Percentiles rank a stretch among this genome's conserved stretches.
phyloP scores from a whole-genome alignment of 2,888 invertebrate species.

The Agonopterix subpropinquella region DNA sequence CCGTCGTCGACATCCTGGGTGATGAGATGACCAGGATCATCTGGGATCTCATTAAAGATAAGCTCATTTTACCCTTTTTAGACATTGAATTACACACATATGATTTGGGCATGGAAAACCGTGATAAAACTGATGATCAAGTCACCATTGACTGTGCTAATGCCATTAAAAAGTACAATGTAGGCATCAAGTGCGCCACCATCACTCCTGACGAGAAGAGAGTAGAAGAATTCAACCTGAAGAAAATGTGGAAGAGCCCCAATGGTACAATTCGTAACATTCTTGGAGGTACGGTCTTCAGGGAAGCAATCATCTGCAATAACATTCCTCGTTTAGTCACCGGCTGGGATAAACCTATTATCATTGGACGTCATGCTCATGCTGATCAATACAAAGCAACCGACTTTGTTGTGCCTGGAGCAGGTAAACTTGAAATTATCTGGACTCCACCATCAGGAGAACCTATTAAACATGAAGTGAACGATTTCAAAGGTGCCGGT shows the following conservation, averaged over 20 bases:
- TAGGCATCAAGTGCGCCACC: slow-evolving; percentile 99
- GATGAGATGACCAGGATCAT: slow-evolving; percentile 98
- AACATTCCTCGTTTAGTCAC: slow-evolving; percentile 97
- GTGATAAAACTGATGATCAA: slow-evolving; percentile 95
- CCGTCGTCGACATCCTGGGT: slow-evolving; percentile 94
- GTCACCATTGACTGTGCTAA: slow-evolving; percentile 98
- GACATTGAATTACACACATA: slow-evolving; percentile 95
- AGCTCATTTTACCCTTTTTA: slow-evolving; percentile 96
- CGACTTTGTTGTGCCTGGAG: slow-evolving; percentile 95
- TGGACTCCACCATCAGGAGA: slow-evolving; percentile 83
- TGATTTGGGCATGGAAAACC: slow-evolving; percentile 96
- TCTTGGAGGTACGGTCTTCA: slow-evolving; percentile 88
- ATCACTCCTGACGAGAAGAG: slow-evolving; percentile 98
- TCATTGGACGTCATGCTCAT: slow-evolving; percentile 98
- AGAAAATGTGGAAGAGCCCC: slow-evolving; percentile 94
- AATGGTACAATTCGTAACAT: slow-evolving; percentile 93
- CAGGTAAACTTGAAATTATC: slow-evolving; percentile 90
- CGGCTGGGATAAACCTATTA: slow-evolving; percentile 97
- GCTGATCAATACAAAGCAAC: slow-evolving; percentile 99
- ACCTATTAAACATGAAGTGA: slow-evolving; percentile 83
- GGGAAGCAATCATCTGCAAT: slow-evolving; percentile 91
- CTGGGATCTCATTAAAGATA: slow-evolving; percentile 98
- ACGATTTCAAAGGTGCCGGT: slow-evolving; percentile 91
- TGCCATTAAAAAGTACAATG: slow-evolving; percentile 97
- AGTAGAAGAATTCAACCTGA: slow-evolving; percentile 92